These are phyloP conservation scores for Grapholita molesta DNA, from an alignment of 1,140 invertebrate genomes.

Conservation along the genomic window DNA sequence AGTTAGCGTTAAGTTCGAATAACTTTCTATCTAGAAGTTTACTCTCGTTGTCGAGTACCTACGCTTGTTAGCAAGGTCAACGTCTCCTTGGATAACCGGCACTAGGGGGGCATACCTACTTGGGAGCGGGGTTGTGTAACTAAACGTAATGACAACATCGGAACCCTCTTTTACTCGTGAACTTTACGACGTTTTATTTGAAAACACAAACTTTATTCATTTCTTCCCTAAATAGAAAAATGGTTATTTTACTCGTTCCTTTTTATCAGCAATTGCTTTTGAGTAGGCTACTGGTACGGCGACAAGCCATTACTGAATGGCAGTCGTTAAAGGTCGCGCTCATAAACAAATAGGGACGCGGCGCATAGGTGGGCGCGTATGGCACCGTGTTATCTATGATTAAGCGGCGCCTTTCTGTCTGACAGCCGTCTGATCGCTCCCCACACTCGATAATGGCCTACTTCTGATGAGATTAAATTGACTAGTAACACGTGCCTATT, in stretches of 20 bases:
- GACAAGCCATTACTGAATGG: conserved; percentile 42
- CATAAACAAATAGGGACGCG: conserved; percentile 57
- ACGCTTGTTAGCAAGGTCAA: conserved; percentile 11
- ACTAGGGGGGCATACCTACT: background rate
- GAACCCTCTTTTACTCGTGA: background rate
- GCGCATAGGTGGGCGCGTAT: conserved; percentile 57
- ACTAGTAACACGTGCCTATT: conserved; percentile 39
- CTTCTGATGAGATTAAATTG: conserved; percentile 52
- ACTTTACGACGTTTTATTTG: background rate
- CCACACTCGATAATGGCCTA: conserved; percentile 56
- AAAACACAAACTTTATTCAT: background rate
- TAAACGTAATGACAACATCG: background rate
- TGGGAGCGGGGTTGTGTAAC: background rate
- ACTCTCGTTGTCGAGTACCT: conserved; percentile 2
- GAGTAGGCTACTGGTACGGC: conserved; percentile 19
- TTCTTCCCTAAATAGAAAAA: background rate
- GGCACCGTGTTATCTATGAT: conserved; percentile 63
- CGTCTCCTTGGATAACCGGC: background rate
- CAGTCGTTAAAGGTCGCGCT: conserved; percentile 58
- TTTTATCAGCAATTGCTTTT: background rate
- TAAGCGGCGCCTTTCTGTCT: conserved; percentile 70
- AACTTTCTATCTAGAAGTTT: conserved; percentile 3
- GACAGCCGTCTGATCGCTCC: conserved; percentile 56
- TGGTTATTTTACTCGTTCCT: background rate
- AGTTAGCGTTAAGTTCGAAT: conserved; percentile 1